Conservation (phyloP, 2,888 invertebrate species). For the Drosophila engyochracea region DNA sequence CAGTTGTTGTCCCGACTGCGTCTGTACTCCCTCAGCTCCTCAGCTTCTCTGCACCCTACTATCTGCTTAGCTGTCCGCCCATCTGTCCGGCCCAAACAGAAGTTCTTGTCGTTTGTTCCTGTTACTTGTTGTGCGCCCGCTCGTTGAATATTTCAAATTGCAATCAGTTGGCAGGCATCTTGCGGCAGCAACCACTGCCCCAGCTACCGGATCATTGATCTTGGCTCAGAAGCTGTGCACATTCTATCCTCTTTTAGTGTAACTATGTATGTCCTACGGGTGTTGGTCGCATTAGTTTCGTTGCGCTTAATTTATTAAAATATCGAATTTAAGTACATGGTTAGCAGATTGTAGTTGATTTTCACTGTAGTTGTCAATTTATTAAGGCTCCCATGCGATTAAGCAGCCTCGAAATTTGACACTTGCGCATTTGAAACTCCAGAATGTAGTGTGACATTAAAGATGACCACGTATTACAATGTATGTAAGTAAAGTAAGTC, state of each 20-base stretch:
- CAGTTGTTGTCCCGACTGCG: slow-evolving; percentile 46
- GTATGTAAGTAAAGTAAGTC: neutral
- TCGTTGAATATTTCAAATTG: slow-evolving; percentile 80
- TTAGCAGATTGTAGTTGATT: slow-evolving; percentile 22
- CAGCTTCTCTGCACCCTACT: neutral
- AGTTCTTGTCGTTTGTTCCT: slow-evolving; percentile 77
- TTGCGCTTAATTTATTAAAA: slow-evolving; percentile 74
- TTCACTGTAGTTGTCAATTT: slow-evolving; percentile 43
- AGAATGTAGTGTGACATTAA: neutral
- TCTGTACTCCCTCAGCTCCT: slow-evolving; percentile 15
- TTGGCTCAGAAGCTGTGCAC: slow-evolving; percentile 13
- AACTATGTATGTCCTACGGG: slow-evolving; percentile 21
- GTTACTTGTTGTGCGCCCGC: slow-evolving; percentile 62
- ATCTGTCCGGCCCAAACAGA: slow-evolving; percentile 60
- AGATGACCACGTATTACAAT: neutral
- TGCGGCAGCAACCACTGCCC: slow-evolving; percentile 27
- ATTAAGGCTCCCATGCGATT: slow-evolving; percentile 47
- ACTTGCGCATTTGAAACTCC: slow-evolving; percentile 22
- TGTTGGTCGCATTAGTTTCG: slow-evolving; percentile 59
- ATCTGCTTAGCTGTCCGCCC: slow-evolving; percentile 46
- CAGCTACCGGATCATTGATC: slow-evolving; percentile 54
- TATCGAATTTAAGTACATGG: slow-evolving; percentile 75
- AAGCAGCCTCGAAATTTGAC: slow-evolving; percentile 48
- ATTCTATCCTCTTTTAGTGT: neutral
- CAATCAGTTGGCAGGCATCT: slow-evolving; percentile 81